Evolutionary conservation across 2,888 invertebrate genomes (phyloP), one percentile per base, ranked within the genome.

Genomic region (Reticulitermes lucifugus): DNA sequence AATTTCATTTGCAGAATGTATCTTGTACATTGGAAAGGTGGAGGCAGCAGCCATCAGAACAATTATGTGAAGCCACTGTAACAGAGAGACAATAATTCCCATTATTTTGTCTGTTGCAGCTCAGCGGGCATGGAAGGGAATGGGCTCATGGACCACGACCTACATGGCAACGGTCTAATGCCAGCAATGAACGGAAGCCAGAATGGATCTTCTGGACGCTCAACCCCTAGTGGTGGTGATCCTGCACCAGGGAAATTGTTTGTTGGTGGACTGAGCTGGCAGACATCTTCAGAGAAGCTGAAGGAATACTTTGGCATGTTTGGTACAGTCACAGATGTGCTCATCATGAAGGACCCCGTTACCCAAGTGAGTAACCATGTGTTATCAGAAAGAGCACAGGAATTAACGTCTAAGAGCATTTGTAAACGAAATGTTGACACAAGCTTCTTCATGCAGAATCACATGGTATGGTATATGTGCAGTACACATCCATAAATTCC

Each of bases 291-390:
- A 85, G 97, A 98, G 91, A 98, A 97, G 91, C 94, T 98, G n/a
- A 93, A 96, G 89, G 97, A 97, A 89, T 98, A 98, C 91, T 98
- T 98, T 89, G 96, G 96, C 85, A 96, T 97, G 95, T 98, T 97
- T 89, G 98, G 98, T 86, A 95, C 96, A 9, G 97, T 98, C 88
- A 96, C 97, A 59, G 97, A 98, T 90, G 97, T 98, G 85, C 94
- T 97, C 87, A 97, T 98, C 89, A 97, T 98, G 97, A 97, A 97
- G 92, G 97, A 98, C 91, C 97, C 97, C 0, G 96, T 97, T 70
- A 97, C 97, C 88, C 97, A 97, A 96, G 97, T 97, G 92, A 92
- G 91, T 89, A 14, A 2, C 35, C n/a, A n/a, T n/a, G 21, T 21
- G 9, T 60, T 35, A 35, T 35, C 35, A 35, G 2, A 35, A 35